Evolutionary conservation across 2,797 vertebrate species (phyloP), one percentile per base, ranked within the genome.

Genomic region (Picus viridis): DNA sequence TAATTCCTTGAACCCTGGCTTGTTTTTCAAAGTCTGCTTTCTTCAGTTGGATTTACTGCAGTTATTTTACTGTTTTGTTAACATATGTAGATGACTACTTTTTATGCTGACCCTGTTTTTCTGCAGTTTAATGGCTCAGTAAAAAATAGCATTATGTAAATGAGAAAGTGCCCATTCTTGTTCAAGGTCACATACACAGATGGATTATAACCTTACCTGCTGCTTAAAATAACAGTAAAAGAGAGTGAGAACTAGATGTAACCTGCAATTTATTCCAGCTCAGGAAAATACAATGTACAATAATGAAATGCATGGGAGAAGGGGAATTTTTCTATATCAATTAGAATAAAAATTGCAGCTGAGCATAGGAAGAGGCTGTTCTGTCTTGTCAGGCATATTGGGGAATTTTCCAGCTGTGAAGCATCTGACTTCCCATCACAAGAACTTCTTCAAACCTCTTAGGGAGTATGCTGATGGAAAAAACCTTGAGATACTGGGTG

Each of bases 101-200:
- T 84, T 88, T 84, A 94, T 79, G 82, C 87, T 88, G 61, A 76
- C 51, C 58, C 68, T 89, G 41, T 61, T 96, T 89, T 91, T 92
- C 70, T 86, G 90, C 74, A 88, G 77, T 95, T 95, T 95, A 96
- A 95, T 95, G 83, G 92, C 89, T 91, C 80, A 74, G 83, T 86
- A 92, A 96, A 96, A 96, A 93, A 74, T 71, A 91, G 85, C 87
- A 91, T 96, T 96, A 96, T 96, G 95, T 82, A 96, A 96, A 96
- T 95, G 89, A 95, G 89, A 82, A 93, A 94, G 36, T 79, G 41
- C 74, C 93, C 92, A 71, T 86, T 93, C 93, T 64, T 82, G 67
- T 82, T 93, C 77, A 94, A 94, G 92, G 93, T 95, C 93, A 95
- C 58, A 65, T 89, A 62, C 53, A 83, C 45, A 88, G 87, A 91